phyloP scores from a whole-genome alignment of 53 echinoderm and acorn worm species.

The Apostichopus leukothele region DNA sequence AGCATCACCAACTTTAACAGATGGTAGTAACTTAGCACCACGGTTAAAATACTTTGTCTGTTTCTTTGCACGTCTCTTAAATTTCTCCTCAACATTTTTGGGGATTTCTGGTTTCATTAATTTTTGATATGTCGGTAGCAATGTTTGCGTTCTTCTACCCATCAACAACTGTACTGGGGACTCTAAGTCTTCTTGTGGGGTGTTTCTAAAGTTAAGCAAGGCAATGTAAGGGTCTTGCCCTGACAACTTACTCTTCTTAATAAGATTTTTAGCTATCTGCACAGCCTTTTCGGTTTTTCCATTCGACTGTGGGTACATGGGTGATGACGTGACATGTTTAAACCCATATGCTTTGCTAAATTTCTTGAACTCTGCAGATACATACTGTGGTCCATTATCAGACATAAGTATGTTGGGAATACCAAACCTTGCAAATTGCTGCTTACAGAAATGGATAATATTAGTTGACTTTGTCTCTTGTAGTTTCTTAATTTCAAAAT shows the following conservation, averaged over 20 bases:
- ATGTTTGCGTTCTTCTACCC: slow-evolving; percentile 45
- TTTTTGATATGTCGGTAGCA: neutral
- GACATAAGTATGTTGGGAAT: neutral
- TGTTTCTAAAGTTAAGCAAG: slow-evolving; percentile 42
- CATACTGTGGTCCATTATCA: slow-evolving; percentile 12
- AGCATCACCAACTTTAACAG: too few species aligned
- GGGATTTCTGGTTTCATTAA: too few species aligned
- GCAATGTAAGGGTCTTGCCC: slow-evolving; percentile 36
- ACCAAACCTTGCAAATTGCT: neutral
- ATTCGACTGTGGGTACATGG: slow-evolving; percentile 13
- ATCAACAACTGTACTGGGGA: slow-evolving; percentile 48
- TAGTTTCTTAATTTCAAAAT: neutral
- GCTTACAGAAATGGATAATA: slow-evolving; percentile 14
- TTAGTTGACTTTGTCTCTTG: neutral
- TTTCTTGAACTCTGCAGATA: slow-evolving; percentile 12
- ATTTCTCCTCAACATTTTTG: too few species aligned
- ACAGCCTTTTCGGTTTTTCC: neutral
- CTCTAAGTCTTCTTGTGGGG: slow-evolving; percentile 39
- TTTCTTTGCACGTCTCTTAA: too few species aligned
- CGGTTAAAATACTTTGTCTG: too few species aligned
- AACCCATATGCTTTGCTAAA: neutral
- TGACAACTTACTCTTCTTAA: slow-evolving; percentile 6
- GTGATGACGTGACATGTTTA: slow-evolving; percentile 2
- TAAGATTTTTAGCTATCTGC: slow-evolving; percentile 8
- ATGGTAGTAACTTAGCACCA: too few species aligned